Base-by-base conservation (phyloP, 2,797 vertebrate genomes). In the Chanos chanos region DNA sequence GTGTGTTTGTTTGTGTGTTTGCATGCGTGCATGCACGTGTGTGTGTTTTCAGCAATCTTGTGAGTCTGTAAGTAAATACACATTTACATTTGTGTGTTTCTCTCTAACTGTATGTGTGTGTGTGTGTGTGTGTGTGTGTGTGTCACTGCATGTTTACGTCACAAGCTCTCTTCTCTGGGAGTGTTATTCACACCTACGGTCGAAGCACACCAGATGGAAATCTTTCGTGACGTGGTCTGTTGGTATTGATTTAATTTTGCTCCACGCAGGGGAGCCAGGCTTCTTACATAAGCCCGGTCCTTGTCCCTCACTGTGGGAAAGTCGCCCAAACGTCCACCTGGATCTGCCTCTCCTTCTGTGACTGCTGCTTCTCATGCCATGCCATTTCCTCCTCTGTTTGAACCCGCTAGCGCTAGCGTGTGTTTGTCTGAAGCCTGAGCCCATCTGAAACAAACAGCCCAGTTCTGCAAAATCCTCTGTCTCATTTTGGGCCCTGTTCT, bases 131-230 rank as follows among this genome's bases (percentile, higher is more conserved):
- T 28, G 36, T 50, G 15, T 40, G 61, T 66, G 66, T 7, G 22
- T 40, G 52, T 15, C 13, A 22, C 21, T 39, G 61, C 68, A 41
- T 41, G 48, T 77, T n/a, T n/a, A n/a, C n/a, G n/a, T n/a, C n/a
- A n/a, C n/a, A n/a, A n/a, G n/a, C n/a, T n/a, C n/a, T n/a, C 67
- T 74, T 61, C 18, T 30, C 27, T 55, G 66, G 71, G 61, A 77
- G 68, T 16, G 19, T 68, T 64, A 55, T 64, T 67, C 66, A 36
- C 61, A 56, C 55, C 25, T 51, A 30, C 15, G 25, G 49, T 52
- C 24, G 10, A 33, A 5, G 24, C 8, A 59, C 54, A 55, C 48
- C 34, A 43, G 37, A 18, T 4, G 66, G 71, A 61, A 31, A 56
- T 48, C 18, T 56, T 34, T 36, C 18, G 44, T 57, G 53, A 65